A percentile compares a stretch with the other conserved stretches of the same genome.
Evolutionary conservation across 2,888 invertebrate genomes (phyloP).

Genomic region (Zygaena filipendulae): DNA sequence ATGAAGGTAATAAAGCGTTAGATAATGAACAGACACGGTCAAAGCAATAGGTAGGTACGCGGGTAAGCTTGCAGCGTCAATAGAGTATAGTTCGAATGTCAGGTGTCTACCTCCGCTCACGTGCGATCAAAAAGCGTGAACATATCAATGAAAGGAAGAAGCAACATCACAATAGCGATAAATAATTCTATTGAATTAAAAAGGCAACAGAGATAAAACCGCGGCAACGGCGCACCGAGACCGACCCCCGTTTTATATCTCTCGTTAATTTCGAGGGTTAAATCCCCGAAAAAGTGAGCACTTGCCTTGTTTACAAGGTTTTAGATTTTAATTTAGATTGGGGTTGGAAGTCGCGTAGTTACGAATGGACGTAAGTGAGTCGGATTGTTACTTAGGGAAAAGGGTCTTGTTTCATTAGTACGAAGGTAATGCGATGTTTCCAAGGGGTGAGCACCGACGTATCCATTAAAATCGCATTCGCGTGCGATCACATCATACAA

Average conservation of each 20-base stretch:
- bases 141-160: too few relatives aligned
- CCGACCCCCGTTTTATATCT: constrained; percentile 47
- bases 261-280: constrained; percentile 67
- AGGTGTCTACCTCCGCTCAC: too few relatives aligned
- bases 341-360: constrained; percentile 34
- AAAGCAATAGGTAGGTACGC: too few relatives aligned
- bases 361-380: constrained; percentile 38
- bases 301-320: constrained; percentile 72
- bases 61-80: too few relatives aligned
- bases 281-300: constrained; percentile 71
- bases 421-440: constrained; percentile 26
- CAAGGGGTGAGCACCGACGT: too few relatives aligned
- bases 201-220: constrained; percentile 30
- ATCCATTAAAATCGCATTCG: constrained; percentile 69
- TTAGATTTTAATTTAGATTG: constrained; percentile 72
- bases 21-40: too few relatives aligned
- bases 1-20: too few relatives aligned
- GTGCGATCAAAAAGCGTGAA: too few relatives aligned
- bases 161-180: too few relatives aligned
- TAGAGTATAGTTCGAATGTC: too few relatives aligned
- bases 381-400: too few relatives aligned
- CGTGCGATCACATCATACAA: constrained; percentile 70
- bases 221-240: constrained; percentile 25
- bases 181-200: not conserved
- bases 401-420: constrained; percentile 24